A percentile compares a stretch with the other conserved stretches of the same genome.
Evolutionary conservation across 2,797 vertebrate genomes (phyloP).

Genomic region (Anabas testudineus): DNA sequence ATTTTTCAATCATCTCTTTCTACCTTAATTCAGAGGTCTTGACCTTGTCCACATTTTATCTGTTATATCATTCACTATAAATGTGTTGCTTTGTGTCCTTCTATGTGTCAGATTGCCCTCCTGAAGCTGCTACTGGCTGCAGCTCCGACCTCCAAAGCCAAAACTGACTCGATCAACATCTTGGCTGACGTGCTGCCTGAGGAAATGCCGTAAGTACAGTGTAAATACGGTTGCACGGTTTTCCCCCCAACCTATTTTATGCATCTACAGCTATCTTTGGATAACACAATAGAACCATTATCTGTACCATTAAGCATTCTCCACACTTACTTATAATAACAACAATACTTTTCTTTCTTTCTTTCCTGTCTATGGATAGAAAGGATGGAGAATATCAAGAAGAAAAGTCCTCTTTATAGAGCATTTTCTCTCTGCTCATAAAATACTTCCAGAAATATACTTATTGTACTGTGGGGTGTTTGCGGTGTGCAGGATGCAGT

Average conservation of each 20-base stretch:
- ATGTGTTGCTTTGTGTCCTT: neutral
- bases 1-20: neutral
- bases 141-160: slow-evolving; percentile 97
- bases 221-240: neutral
- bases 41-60: neutral
- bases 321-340: neutral
- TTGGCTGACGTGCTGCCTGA: slow-evolving; percentile 95
- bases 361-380: neutral
- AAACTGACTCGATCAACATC: slow-evolving; percentile 99
- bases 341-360: no score
- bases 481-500: neutral
- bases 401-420: neutral
- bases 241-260: neutral
- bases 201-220: slow-evolving; percentile 94
- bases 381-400: no score
- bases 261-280: slow-evolving; percentile 3
- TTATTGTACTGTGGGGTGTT: neutral
- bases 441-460: neutral
- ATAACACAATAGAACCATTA: neutral
- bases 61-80: neutral
- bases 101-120: slow-evolving; percentile 87
- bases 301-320: neutral
- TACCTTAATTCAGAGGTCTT: neutral
- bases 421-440: neutral
- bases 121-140: slow-evolving; percentile 96